These are phyloP conservation scores for Acrobasis repandana DNA, from an alignment of 2,888 invertebrate species.

Conservation along the genomic window DNA sequence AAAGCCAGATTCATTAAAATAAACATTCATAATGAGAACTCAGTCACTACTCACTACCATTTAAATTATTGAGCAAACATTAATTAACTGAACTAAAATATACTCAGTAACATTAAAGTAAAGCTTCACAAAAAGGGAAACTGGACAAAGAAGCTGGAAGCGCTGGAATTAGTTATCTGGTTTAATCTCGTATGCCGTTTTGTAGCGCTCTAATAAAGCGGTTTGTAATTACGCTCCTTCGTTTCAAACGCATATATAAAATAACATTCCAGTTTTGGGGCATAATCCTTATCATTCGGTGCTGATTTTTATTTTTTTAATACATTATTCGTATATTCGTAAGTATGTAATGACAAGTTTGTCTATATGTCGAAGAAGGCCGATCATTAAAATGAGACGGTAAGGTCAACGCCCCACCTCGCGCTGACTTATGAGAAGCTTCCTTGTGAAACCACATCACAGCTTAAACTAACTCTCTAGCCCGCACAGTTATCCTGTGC, in stretches of 20 bases:
- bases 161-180: constrained; percentile 9
- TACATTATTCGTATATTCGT: no score
- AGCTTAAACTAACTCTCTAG: no score
- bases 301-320: no score
- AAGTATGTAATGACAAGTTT: no score
- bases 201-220: constrained; percentile 7
- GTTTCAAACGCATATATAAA: not conserved
- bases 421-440: no score
- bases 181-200: constrained; percentile 12
- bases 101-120: not conserved
- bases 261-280: not conserved
- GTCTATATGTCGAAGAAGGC: no score
- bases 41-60: not conserved
- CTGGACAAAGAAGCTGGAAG: not conserved
- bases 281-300: not conserved
- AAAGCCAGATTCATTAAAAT: not conserved
- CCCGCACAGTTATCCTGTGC: no score
- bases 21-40: not conserved
- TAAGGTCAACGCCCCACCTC: no score
- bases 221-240: constrained; percentile 4
- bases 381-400: no score
- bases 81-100: constrained; percentile 13
- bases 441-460: no score
- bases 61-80: not conserved
- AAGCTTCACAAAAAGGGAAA: not conserved